phyloP scores from a whole-genome alignment of 1,140 invertebrate genomes.

The Oedothorax gibbosus region DNA sequence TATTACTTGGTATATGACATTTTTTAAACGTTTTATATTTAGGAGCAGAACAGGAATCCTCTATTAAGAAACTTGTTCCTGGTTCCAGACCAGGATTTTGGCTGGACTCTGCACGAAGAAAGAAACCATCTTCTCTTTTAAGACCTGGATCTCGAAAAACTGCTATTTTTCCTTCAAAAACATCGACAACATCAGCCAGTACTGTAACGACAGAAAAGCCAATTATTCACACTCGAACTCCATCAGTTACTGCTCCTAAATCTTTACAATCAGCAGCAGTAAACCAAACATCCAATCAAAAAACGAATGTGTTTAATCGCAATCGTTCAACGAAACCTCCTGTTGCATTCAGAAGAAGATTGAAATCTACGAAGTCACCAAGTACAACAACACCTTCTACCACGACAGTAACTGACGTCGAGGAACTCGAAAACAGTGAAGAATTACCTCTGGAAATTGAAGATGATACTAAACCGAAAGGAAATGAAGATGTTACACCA shows the following conservation, averaged over 20 bases:
- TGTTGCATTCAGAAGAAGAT: slow-evolving; percentile 21
- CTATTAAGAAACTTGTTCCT: slow-evolving; percentile 37
- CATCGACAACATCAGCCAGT: not conserved
- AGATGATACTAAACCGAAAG: not conserved
- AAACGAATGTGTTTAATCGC: slow-evolving; percentile 4
- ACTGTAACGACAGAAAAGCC: not conserved
- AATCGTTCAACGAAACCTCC: slow-evolving; percentile 39
- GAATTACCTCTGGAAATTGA: not conserved
- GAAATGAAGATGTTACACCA: not conserved
- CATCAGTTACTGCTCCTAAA: not conserved
- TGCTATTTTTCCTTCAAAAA: slow-evolving; percentile 41
- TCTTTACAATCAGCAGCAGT: not conserved
- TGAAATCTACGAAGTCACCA: not conserved
- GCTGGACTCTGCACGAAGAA: slow-evolving; percentile 41
- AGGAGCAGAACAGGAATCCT: slow-evolving; percentile 3
- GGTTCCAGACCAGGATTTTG: slow-evolving; percentile 55
- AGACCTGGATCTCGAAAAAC: slow-evolving; percentile 36
- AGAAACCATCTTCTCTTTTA: slow-evolving; percentile 33
- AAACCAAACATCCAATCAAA: not conserved
- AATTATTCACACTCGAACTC: not conserved
- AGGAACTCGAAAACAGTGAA: not conserved
- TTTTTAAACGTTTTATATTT: slow-evolving; percentile 1
- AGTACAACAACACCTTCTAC: not conserved
- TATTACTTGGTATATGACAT: no score
- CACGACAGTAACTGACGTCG: not conserved